A percentile compares a stretch with the other conserved stretches of the same genome.
phyloP scores from a whole-genome alignment of 2,113 vertebrate species.

The Sturnus vulgaris region DNA sequence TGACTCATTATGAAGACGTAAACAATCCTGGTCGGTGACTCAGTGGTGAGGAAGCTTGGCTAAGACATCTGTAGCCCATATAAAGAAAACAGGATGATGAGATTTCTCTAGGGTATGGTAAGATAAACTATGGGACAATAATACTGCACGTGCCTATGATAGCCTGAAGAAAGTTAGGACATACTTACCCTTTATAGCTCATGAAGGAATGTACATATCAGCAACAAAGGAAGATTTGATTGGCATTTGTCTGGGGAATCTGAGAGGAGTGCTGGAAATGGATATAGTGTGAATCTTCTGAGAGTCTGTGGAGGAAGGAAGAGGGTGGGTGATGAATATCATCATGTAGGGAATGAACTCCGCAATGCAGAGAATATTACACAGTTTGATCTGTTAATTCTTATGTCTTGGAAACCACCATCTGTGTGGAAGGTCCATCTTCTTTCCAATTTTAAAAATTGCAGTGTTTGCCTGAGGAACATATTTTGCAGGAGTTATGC shows the following conservation, averaged over 20 bases:
- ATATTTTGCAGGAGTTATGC: not conserved
- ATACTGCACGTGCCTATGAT: constrained; percentile 66
- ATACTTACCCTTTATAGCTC: constrained; percentile 60
- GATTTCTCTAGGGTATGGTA: constrained; percentile 64
- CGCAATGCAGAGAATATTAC: not conserved
- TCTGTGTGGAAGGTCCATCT: not conserved
- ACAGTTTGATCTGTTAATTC: not conserved
- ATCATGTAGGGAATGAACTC: not conserved
- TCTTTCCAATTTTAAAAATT: not conserved
- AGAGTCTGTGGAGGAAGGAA: constrained; percentile 60
- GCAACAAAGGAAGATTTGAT: constrained; percentile 54
- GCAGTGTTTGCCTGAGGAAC: no score
- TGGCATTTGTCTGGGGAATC: constrained; percentile 46
- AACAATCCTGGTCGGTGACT: constrained; percentile 41
- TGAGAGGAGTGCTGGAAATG: constrained; percentile 37
- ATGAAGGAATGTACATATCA: constrained; percentile 35
- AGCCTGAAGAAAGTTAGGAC: constrained; percentile 47
- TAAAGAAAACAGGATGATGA: constrained; percentile 73
- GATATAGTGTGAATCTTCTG: constrained; percentile 60
- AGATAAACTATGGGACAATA: constrained; percentile 70
- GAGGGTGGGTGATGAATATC: constrained; percentile 31
- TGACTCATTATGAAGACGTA: constrained; percentile 62
- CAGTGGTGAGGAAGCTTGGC: constrained; percentile 62
- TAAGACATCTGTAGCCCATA: constrained; percentile 70
- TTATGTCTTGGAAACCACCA: not conserved